Base-by-base conservation (phyloP, 2,113 vertebrate genomes). In the Hydrochoerus hydrochaeris region DNA sequence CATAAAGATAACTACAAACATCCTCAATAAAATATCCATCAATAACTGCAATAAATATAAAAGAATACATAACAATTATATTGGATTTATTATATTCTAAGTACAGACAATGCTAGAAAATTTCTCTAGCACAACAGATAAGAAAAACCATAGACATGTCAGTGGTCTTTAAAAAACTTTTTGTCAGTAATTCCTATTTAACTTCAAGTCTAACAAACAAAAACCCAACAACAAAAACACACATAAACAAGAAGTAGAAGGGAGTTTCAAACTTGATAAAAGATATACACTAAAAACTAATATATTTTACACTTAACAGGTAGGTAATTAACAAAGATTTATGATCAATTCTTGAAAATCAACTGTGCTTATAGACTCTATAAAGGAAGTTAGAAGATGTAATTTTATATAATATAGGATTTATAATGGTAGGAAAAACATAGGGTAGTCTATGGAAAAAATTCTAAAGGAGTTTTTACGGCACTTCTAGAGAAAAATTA, bases 351-450 rank as follows among this genome's bases (percentile, higher is more conserved):
- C n/a, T 44, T 85, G 14, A 69, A 60, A 93, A 52, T 58, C 38
- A 80, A 80, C 46, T 57, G 28, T 90, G 35, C 30, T 81, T 73
- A 62, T 86, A 38, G 46, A 85, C 10, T 46, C 69, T 81, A 58
- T 49, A 93, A 85, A 67, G 57, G 38, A 90, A 95, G 32, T 57
- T 85, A 63, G 11, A 84, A 69, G 81, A 85, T 81, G 13, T 26
- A 73, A 49, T 65, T 92, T 92, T 78, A 84, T 9, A 85, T 88
- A 92, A 63, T 73, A 28, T 19, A 89, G 58, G 46, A 58, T 96
- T 86, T 75, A 80, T 81, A 75, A 83, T 24, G 83, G 38, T 7
- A 73, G n/a, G 26, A 60, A 73, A 96, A 89, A 71, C 41, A 92
- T 5, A 65, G 24, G 20, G 16, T 63, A 81, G 38, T 3, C 38